phyloP scores from a whole-genome alignment of 2,113 vertebrate genomes.

The Callopanchax toddi region DNA sequence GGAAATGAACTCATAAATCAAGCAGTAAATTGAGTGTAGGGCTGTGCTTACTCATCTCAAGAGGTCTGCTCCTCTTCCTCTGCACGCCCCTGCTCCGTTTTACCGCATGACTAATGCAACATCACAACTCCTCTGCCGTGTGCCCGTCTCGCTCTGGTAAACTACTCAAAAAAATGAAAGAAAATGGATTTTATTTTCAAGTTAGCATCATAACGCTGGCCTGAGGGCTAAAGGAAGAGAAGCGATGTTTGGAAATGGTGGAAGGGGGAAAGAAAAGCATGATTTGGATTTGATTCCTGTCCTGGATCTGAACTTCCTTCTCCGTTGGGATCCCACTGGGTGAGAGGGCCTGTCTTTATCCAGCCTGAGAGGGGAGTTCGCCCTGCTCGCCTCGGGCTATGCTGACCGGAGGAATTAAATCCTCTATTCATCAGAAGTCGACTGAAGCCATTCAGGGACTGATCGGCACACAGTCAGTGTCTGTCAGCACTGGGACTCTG shows the following conservation, averaged over 20 bases:
- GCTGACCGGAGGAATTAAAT: conserved; percentile 59
- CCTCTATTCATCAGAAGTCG: conserved; percentile 53
- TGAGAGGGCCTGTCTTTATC: conserved; percentile 47
- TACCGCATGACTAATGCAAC: conserved; percentile 66
- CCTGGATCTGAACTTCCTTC: conserved; percentile 54
- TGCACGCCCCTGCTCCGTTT: conserved; percentile 55
- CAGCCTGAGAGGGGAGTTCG: conserved; percentile 35
- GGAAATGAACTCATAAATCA: conserved; percentile 78
- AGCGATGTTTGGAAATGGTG: background rate
- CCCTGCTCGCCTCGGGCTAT: conserved; percentile 47
- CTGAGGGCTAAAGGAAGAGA: conserved; percentile 21
- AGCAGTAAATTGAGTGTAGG: conserved; percentile 71
- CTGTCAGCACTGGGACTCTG: conserved; percentile 55
- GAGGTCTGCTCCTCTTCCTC: conserved; percentile 72
- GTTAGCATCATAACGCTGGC: conserved; percentile 27
- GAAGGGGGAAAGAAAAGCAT: too few species aligned
- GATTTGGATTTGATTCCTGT: conserved; percentile 12
- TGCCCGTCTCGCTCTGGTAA: conserved; percentile 16
- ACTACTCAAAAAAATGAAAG: conserved; percentile 26
- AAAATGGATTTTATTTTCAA: conserved; percentile 44
- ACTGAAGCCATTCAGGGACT: conserved; percentile 39
- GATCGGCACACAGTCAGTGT: conserved; percentile 20
- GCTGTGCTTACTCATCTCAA: conserved; percentile 73
- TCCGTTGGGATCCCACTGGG: conserved; percentile 59
- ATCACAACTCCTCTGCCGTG: conserved; percentile 30